A percentile compares a stretch with the other conserved stretches of the same genome.
phyloP scores from a whole-genome alignment of 2,797 vertebrate species.

The Poeciliopsis paucimaculata region DNA sequence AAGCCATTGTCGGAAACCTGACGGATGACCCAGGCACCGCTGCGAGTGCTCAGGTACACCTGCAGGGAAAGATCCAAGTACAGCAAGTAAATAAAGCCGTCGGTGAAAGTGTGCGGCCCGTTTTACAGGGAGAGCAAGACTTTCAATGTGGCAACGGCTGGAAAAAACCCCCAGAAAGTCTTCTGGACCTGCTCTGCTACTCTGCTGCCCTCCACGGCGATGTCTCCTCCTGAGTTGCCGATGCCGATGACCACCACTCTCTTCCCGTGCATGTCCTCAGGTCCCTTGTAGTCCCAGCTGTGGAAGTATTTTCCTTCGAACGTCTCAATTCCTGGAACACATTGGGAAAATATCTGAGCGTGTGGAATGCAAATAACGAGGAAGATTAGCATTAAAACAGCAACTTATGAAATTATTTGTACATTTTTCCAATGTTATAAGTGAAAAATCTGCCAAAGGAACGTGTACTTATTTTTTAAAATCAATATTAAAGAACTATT shows the following conservation, averaged over 20 bases:
- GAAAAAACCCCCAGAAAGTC: not conserved
- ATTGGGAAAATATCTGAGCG: not conserved
- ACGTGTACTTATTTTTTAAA: too few species aligned
- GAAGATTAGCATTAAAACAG: not conserved
- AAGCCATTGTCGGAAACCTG: conserved; percentile 76
- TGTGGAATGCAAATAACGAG: not conserved
- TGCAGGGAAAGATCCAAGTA: conserved; percentile 26
- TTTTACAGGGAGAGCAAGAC: not conserved
- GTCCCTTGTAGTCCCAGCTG: conserved; percentile 82
- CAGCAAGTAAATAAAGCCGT: not conserved
- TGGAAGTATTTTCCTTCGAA: conserved; percentile 81
- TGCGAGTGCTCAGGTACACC: conserved; percentile 81
- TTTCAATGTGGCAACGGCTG: not conserved
- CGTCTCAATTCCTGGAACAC: conserved; percentile 75
- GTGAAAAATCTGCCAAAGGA: too few species aligned
- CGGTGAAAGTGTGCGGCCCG: not conserved
- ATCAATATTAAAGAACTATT: too few species aligned
- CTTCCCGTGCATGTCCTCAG: conserved; percentile 77
- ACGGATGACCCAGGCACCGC: conserved; percentile 79
- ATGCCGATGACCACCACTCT: conserved; percentile 81
- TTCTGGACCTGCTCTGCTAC: conserved; percentile 70
- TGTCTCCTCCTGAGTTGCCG: conserved; percentile 82
- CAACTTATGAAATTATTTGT: not conserved
- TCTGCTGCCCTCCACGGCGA: conserved; percentile 77
- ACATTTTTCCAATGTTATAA: not conserved